A percentile compares a stretch with the other conserved stretches of the same genome.
Evolutionary conservation across 2,888 invertebrate genomes (phyloP).

Genomic region (Rotaria macrura): DNA sequence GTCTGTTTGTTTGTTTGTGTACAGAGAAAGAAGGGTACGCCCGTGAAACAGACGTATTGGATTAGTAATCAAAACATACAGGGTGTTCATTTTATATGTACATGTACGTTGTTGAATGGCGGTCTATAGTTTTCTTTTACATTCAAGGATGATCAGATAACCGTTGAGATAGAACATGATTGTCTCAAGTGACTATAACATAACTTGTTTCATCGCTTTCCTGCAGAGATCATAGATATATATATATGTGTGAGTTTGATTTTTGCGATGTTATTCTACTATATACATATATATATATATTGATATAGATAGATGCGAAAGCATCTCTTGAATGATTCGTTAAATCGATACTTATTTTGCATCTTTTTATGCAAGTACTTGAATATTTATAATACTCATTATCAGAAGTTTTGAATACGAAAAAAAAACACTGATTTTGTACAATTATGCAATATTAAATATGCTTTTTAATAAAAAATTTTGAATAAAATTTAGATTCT

Average conservation of each 20-base stretch:
- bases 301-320: too few species aligned
- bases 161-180: not conserved
- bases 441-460: too few species aligned
- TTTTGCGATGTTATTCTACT: not conserved
- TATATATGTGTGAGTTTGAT: not conserved
- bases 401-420: too few species aligned
- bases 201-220: not conserved
- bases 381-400: too few species aligned
- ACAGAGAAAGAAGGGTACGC: not conserved
- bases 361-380: too few species aligned
- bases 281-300: too few species aligned
- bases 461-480: too few species aligned
- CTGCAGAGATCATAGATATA: not conserved
- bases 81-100: not conserved
- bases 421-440: too few species aligned
- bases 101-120: not conserved
- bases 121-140: not conserved
- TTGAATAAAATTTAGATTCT: too few species aligned
- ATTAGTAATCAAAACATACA: not conserved
- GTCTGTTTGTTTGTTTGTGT: not conserved
- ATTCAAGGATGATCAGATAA: conserved; percentile 15
- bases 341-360: too few species aligned
- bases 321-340: too few species aligned
- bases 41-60: conserved; percentile 3
- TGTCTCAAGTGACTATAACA: not conserved